Evolutionary conservation across 2,888 invertebrate genomes (phyloP).

Genomic region (Leptodirus hochenwartii): DNA sequence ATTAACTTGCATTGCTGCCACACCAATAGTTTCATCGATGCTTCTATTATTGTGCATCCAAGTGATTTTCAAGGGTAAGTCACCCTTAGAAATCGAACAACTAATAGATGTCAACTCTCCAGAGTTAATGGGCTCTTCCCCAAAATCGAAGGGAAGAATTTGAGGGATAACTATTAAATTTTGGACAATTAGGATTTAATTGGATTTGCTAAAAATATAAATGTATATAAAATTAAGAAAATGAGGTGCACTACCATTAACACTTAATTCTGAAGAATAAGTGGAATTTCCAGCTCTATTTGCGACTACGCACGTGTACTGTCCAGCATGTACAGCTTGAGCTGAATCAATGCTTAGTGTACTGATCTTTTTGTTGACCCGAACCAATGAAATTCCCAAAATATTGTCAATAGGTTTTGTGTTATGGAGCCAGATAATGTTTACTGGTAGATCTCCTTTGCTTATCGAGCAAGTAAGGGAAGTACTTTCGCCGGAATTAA

Average conservation of each 20-base stretch:
- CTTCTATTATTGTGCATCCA: conserved; percentile 37
- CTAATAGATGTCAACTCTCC: conserved; percentile 51
- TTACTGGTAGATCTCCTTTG: conserved; percentile 52
- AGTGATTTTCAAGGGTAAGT: conserved; percentile 41
- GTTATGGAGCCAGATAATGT: conserved; percentile 42
- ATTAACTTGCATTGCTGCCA: conserved; percentile 25
- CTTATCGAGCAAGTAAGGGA: conserved; percentile 48
- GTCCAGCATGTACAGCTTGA: conserved; percentile 46
- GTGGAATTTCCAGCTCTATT: conserved; percentile 43
- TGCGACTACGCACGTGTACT: conserved; percentile 56
- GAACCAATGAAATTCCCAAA: conserved; percentile 24
- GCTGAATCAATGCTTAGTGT: conserved; percentile 43
- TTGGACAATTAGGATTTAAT: background rate
- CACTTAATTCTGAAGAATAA: background rate
- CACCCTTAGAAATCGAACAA: conserved; percentile 53
- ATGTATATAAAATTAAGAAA: conserved; percentile 1
- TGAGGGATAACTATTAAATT: conserved; percentile 44
- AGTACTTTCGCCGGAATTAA: conserved; percentile 50
- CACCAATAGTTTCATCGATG: conserved; percentile 22
- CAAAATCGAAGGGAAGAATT: conserved; percentile 39
- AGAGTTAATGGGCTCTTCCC: conserved; percentile 39
- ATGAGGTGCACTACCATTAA: conserved; percentile 1
- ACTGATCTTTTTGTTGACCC: conserved; percentile 31
- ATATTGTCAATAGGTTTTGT: conserved; percentile 23
- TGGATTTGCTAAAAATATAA: conserved; percentile 1